Evolutionary conservation across 2,797 vertebrate genomes (phyloP).

Genomic region (Lagodon rhomboides): DNA sequence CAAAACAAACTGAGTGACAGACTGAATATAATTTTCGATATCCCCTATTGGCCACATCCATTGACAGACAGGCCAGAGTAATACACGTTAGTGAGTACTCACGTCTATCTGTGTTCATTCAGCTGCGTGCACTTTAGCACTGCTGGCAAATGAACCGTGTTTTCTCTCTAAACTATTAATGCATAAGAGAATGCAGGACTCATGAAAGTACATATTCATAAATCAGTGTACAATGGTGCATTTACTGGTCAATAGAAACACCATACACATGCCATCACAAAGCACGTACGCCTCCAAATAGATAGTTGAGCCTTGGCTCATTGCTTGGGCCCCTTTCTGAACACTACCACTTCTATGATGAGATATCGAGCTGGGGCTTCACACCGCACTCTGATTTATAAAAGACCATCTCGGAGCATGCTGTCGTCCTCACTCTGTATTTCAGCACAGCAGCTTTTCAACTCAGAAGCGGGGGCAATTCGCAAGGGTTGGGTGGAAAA

Average conservation of each 20-base stretch:
- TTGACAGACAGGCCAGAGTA: constrained; percentile 13
- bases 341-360: constrained; percentile 76
- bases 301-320: constrained; percentile 69
- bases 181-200: constrained; percentile 50
- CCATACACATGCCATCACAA: constrained; percentile 48
- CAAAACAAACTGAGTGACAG: not conserved
- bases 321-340: constrained; percentile 75
- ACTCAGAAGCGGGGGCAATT: constrained; percentile 56
- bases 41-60: constrained; percentile 3
- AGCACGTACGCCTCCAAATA: constrained; percentile 57
- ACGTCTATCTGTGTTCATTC: constrained; percentile 46
- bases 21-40: constrained; percentile 2
- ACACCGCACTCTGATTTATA: constrained; percentile 79
- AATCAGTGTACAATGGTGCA: constrained; percentile 61
- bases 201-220: constrained; percentile 64
- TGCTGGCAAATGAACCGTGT: constrained; percentile 56
- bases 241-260: constrained; percentile 67
- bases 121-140: constrained; percentile 47
- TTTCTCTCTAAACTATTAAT: constrained; percentile 57
- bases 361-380: constrained; percentile 78
- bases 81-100: constrained; percentile 23
- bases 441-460: constrained; percentile 72
- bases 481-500: constrained; percentile 35
- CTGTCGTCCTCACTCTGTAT: constrained; percentile 57
- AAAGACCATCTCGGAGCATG: constrained; percentile 66